Conservation (phyloP, 2,888 invertebrate genomes). For the Cybosia mesomella region DNA sequence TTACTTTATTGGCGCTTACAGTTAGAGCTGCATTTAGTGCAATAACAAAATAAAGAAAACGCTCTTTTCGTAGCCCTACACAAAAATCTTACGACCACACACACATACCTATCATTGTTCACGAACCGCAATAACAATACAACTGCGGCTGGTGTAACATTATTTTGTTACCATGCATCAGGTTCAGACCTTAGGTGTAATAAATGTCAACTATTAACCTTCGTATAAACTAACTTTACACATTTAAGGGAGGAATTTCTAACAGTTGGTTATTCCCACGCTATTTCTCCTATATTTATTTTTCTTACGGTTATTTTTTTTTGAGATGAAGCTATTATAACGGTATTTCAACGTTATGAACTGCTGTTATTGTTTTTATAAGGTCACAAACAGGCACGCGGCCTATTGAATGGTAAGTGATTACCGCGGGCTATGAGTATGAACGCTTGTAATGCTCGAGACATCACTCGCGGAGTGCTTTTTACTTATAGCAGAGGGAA, state of each 20-base stretch:
- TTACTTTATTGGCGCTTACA: no score
- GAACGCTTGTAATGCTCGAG: not conserved
- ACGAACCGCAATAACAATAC: constrained; percentile 20
- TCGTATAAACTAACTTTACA: not conserved
- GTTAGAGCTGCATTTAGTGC: no score
- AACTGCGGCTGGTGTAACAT: constrained; percentile 27
- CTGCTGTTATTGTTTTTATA: constrained; percentile 2
- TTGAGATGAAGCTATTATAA: not conserved
- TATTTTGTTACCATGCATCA: constrained; percentile 22
- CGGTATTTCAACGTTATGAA: not conserved
- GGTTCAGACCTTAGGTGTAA: constrained; percentile 8
- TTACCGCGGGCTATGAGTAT: not conserved
- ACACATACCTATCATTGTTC: constrained; percentile 33
- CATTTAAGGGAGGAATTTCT: constrained; percentile 7
- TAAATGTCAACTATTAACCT: constrained; percentile 2
- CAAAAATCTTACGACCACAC: constrained; percentile 19
- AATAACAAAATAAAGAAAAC: no score
- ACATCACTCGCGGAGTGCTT: no score
- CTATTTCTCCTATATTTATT: not conserved
- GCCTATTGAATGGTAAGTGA: not conserved
- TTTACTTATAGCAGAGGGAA: no score
- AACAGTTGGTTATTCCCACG: constrained; percentile 1
- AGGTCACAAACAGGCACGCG: not conserved
- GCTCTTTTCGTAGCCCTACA: constrained; percentile 18
- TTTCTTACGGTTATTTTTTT: constrained; percentile 3